These are phyloP conservation scores for Drosophila longiperda DNA, from an alignment of 2,888 invertebrate species.

Conservation along the genomic window DNA sequence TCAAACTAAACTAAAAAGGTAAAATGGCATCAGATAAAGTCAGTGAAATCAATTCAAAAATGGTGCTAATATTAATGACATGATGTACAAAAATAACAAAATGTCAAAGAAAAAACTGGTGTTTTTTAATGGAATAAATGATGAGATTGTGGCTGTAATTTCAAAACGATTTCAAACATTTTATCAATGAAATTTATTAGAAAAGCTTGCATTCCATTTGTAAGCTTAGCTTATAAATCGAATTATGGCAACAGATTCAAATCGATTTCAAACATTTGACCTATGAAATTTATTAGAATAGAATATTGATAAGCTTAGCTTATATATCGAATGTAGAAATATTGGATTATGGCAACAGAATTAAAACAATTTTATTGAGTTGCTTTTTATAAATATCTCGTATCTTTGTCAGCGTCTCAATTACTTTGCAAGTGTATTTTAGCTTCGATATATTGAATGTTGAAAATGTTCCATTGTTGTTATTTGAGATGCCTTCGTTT, in stretches of 20 bases:
- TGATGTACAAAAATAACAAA: neutral
- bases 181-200: no score
- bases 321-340: no score
- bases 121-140: neutral
- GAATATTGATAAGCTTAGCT: no score
- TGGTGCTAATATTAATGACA: neutral
- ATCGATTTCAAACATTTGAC: no score
- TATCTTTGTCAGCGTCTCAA: neutral
- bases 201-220: no score
- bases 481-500: conserved; percentile 38
- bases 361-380: neutral
- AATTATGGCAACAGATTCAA: neutral
- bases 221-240: no score
- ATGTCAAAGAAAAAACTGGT: neutral
- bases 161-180: no score
- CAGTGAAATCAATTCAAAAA: neutral
- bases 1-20: neutral
- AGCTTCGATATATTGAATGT: conserved; percentile 36
- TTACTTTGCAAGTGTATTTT: conserved; percentile 51
- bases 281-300: no score
- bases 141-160: neutral
- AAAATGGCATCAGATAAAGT: neutral
- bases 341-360: neutral
- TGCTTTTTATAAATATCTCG: neutral
- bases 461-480: conserved; percentile 28